Base-by-base conservation (phyloP, 2,113 vertebrate genomes). In the Loxodonta africana region DNA sequence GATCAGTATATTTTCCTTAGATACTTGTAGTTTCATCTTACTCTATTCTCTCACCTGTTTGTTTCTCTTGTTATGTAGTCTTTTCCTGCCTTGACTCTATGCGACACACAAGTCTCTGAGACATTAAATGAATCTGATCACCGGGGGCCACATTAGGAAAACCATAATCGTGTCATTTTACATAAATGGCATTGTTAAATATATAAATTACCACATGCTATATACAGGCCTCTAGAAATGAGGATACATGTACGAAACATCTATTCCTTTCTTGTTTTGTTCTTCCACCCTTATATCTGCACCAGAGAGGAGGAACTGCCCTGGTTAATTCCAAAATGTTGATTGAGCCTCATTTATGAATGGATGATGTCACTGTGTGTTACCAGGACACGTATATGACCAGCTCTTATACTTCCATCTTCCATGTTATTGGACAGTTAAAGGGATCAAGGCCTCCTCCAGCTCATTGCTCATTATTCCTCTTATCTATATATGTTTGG, bases 71-170 rank as follows among this genome's bases (percentile, higher is more conserved):
- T 12, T 57, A 80, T 51, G 15, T 15, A 57, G 41, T 69, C 77
- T 60, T 82, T 85, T 91, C 73, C 83, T 93, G 65, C 33, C 1
- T 44, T 77, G 82, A 65, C 33, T 93, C 21, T 51, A 88, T 88
- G 78, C 51, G 82, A 26, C 46, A 74, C 73, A 76, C 6, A 63
- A 73, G 73, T 51, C 37, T 71, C 80, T 81, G 82, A 95, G 83
- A 95, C n/a, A 77, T 46, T 30, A 53, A 90, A 48, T 94, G 23
- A 90, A 46, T 83, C 71, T 90, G 73, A 83, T 76, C 28, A 83
- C 14, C 67, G 33, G 25, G 18, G 20, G 53, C 21, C 33, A 78
- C 11, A 53, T 74, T 26, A 88, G 96, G 48, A 74, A 95, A 89
- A 94, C 2, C 53, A 91, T 20, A 76, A 83, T 17, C 28, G 30